phyloP scores from a whole-genome alignment of 2,797 vertebrate genomes.

The Etheostoma perlongum region DNA sequence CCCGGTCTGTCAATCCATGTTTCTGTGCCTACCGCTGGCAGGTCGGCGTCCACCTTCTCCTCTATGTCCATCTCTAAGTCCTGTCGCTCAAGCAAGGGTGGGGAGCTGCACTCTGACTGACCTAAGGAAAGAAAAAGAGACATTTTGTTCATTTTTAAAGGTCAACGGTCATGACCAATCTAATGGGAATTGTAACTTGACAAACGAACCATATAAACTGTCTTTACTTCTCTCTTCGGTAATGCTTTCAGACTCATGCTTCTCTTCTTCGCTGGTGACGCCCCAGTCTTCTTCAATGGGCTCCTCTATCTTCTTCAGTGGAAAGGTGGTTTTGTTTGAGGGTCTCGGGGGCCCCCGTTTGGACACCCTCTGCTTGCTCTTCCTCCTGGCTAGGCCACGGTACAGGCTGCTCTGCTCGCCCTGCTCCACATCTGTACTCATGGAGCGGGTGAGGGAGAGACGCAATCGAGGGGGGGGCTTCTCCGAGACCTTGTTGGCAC shows the following conservation, averaged over 20 bases:
- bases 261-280: conserved; percentile 72
- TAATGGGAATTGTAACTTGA: neutral
- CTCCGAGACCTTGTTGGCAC: conserved; percentile 89
- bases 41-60: conserved; percentile 38
- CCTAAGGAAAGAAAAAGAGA: conserved; percentile 45
- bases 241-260: conserved; percentile 68
- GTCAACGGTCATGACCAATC: neutral
- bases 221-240: conserved; percentile 69
- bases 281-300: conserved; percentile 65
- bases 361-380: conserved; percentile 62
- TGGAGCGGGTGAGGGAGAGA: conserved; percentile 92
- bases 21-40: conserved; percentile 27
- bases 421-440: conserved; percentile 84
- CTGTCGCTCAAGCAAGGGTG: conserved; percentile 68
- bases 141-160: neutral
- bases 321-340: conserved; percentile 35
- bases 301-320: conserved; percentile 55
- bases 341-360: conserved; percentile 32
- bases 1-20: conserved; percentile 46
- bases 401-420: conserved; percentile 61
- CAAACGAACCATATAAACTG: conserved; percentile 82
- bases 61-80: conserved; percentile 70
- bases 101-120: conserved; percentile 77
- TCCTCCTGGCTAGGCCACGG: conserved; percentile 66
- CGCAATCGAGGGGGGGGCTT: conserved; percentile 89